Evolutionary conservation across 2,888 invertebrate species (phyloP), one percentile per base, ranked within the genome.

Genomic region (Lasioglossum lativentre): DNA sequence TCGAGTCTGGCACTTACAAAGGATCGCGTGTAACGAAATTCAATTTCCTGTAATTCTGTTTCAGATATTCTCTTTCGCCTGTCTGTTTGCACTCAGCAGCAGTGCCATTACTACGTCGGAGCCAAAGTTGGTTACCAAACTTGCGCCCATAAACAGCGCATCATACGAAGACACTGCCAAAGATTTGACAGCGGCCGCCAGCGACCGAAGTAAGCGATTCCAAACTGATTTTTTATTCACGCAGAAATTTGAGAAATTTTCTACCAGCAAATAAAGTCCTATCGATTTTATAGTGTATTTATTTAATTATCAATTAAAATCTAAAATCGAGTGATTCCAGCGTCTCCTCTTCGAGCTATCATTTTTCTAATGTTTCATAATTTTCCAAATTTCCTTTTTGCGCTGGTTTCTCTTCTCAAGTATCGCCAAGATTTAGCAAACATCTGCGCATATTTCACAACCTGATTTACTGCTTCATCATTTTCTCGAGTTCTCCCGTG

Each of bases 161-260:
- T 75, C 90, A 66, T 83, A 81, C 75, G 75, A 78, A 56, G 86
- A 82, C 14, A 76, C 82, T 38, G 75, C 84, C 14, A 91, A 92
- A 80, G 93, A 93, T 83, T 87, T 93, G 79, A 89, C 88, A 47
- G 70, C 88, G 40, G 86, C 92, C 14, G 92, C 93, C n/a, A 93
- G 93, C 78, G 93, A 93, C 78, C 89, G 93, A 85, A 91, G 93
- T 93, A 88, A 92, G 92, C 84, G 70, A 70, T n/a, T n/a, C 68
- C 23, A n/a, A 40, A 40, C n/a, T 10, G n/a, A 70, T 40, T 70
- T n/a, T 40, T n/a, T 40, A 40, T 40, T 30, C 63, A 19, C 19
- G 30, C 19, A 19, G 30, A 30, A 19, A 19, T 63, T 30, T 30
- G 3, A 56, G 6, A n/a, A 10, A 56, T n/a, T n/a, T 4, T n/a